Percentiles rank a stretch among this genome's conserved stretches.
phyloP scores from a whole-genome alignment of 2,888 invertebrate species.

The Marronus borbonicus region DNA sequence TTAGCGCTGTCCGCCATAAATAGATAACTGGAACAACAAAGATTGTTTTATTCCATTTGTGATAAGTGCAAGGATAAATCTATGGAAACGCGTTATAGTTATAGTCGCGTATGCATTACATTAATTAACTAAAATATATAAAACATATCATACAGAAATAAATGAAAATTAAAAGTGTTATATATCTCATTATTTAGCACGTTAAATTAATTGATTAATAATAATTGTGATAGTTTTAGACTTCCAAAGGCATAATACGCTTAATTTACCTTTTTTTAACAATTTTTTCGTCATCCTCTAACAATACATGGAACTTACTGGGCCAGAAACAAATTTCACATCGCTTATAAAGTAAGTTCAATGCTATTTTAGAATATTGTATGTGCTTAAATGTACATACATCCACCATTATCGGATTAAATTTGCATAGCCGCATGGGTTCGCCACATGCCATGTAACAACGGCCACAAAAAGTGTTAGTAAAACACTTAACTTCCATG shows the following conservation, averaged over 20 bases:
- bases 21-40: constrained; percentile 12
- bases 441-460: constrained; percentile 15
- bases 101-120: too few relatives aligned
- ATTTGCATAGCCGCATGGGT: not conserved
- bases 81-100: too few relatives aligned
- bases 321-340: not conserved
- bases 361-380: not conserved
- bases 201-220: too few relatives aligned
- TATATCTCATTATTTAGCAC: too few relatives aligned
- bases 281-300: constrained; percentile 7
- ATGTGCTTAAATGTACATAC: not conserved
- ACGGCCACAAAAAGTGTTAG: not conserved
- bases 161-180: too few relatives aligned
- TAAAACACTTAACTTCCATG: not conserved
- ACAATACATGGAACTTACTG: not conserved
- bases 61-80: too few relatives aligned
- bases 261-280: constrained; percentile 3
- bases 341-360: constrained; percentile 18
- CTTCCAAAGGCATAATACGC: not conserved
- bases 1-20: not conserved
- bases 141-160: too few relatives aligned
- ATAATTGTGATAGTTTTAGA: too few relatives aligned
- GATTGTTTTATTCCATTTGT: too few relatives aligned
- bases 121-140: too few relatives aligned
- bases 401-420: not conserved